Conservation (phyloP, 2,797 vertebrate species). For the Coilia nasus region DNA sequence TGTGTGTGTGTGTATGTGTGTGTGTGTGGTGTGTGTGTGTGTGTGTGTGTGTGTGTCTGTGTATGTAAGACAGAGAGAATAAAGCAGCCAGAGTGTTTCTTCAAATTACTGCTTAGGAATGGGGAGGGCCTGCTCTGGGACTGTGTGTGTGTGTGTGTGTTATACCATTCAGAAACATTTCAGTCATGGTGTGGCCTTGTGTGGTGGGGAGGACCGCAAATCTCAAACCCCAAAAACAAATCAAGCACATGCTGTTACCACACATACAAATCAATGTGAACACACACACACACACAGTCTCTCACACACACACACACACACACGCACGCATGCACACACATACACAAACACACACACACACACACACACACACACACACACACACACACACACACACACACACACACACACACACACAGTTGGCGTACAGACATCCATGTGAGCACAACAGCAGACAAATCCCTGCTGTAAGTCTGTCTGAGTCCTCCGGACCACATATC, state of each 20-base stretch:
- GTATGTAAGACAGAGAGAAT: too few relatives aligned
- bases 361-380: background rate
- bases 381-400: background rate
- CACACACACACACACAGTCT: slow-evolving; percentile 6
- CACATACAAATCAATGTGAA: too few relatives aligned
- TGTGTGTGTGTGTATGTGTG: too few relatives aligned
- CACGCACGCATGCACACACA: background rate
- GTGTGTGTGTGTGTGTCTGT: too few relatives aligned
- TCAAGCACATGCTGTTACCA: background rate
- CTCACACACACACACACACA: slow-evolving; percentile 26
- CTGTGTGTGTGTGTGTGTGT: background rate
- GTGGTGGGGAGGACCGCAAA: too few relatives aligned
- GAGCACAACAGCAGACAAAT: background rate
- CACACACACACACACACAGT: background rate
- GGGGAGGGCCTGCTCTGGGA: too few relatives aligned
- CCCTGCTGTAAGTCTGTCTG: background rate
- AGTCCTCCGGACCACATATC: background rate
- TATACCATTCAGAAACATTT: too few relatives aligned
- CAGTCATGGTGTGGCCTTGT: too few relatives aligned
- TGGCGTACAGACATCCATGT: background rate
- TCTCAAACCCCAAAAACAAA: background rate
- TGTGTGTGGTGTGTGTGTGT: too few relatives aligned
- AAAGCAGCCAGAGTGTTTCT: too few relatives aligned
- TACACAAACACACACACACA: slow-evolving; percentile 3
- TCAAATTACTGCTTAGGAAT: too few relatives aligned